Conservation (phyloP, 2,797 vertebrate genomes). For the Cynodonichthys magdalenae region DNA sequence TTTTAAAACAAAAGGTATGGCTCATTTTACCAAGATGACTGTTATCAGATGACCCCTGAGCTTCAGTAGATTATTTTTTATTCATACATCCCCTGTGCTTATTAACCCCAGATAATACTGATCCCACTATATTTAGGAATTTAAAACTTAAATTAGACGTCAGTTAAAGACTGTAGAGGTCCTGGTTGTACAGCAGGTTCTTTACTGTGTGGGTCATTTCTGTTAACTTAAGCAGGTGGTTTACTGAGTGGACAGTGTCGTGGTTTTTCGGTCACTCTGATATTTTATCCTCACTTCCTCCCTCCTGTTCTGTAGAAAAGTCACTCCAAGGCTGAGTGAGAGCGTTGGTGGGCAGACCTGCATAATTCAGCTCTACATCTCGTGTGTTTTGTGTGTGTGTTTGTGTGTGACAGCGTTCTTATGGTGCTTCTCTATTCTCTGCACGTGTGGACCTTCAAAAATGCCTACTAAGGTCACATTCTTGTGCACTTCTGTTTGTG, state of each 20-base stretch:
- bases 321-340: conserved; percentile 50
- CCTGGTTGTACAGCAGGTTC: background rate
- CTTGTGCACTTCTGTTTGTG: conserved; percentile 1
- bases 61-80: background rate
- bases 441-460: conserved; percentile 58
- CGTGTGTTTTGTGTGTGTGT: conserved; percentile 21
- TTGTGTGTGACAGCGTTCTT: conserved; percentile 17
- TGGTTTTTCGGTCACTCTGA: conserved; percentile 20
- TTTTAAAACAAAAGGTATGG: background rate
- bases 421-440: conserved; percentile 46
- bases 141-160: conserved; percentile 29
- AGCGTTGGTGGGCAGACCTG: conserved; percentile 51
- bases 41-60: conserved; percentile 25
- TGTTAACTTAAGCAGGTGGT: background rate
- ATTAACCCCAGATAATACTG: conserved; percentile 33
- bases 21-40: background rate
- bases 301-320: conserved; percentile 46
- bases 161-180: conserved; percentile 35
- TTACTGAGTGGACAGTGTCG: conserved; percentile 20
- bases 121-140: conserved; percentile 25
- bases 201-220: background rate
- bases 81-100: conserved; percentile 26
- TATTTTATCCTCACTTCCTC: conserved; percentile 22
- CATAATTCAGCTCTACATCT: conserved; percentile 67
- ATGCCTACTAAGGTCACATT: conserved; percentile 53